Conservation (phyloP, 1,140 invertebrate species). For the Colletes gigas region DNA sequence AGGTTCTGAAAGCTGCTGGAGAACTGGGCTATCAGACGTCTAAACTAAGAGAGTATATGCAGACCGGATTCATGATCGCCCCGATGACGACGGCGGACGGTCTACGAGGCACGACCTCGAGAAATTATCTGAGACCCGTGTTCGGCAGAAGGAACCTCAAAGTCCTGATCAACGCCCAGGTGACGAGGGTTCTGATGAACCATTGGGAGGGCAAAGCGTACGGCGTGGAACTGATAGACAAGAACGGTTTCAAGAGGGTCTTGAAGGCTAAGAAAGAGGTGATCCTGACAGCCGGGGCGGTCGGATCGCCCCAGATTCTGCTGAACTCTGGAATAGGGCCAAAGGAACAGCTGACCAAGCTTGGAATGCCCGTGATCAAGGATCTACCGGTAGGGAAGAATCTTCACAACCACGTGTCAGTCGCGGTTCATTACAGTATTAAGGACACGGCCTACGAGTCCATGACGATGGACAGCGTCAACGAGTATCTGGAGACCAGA, state of each 20-base stretch:
- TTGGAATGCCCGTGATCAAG: conserved; percentile 78
- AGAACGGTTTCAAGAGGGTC: conserved; percentile 62
- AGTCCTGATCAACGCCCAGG: conserved; percentile 79
- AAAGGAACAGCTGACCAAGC: conserved; percentile 80
- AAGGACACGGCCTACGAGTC: conserved; percentile 71
- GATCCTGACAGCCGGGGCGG: conserved; percentile 85
- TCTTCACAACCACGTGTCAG: conserved; percentile 82
- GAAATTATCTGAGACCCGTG: conserved; percentile 79
- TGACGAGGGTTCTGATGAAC: conserved; percentile 80
- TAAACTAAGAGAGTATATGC: conserved; percentile 84
- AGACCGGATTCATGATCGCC: conserved; percentile 82
- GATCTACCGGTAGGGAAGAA: conserved; percentile 84
- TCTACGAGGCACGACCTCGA: conserved; percentile 82
- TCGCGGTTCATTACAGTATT: conserved; percentile 75
- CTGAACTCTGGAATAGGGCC: conserved; percentile 87
- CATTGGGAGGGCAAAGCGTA: conserved; percentile 80
- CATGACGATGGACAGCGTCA: conserved; percentile 73
- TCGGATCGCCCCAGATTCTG: conserved; percentile 87
- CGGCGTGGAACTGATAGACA: conserved; percentile 84
- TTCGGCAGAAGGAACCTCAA: conserved; percentile 74
- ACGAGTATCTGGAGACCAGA: conserved; percentile 74
- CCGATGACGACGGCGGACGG: conserved; percentile 83
- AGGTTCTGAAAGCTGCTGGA: conserved; percentile 85
- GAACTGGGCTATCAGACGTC: conserved; percentile 87
- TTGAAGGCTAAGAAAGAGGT: conserved; percentile 82